Base-by-base conservation (phyloP, 2,888 invertebrate species). In the Eristalis pertinax region DNA sequence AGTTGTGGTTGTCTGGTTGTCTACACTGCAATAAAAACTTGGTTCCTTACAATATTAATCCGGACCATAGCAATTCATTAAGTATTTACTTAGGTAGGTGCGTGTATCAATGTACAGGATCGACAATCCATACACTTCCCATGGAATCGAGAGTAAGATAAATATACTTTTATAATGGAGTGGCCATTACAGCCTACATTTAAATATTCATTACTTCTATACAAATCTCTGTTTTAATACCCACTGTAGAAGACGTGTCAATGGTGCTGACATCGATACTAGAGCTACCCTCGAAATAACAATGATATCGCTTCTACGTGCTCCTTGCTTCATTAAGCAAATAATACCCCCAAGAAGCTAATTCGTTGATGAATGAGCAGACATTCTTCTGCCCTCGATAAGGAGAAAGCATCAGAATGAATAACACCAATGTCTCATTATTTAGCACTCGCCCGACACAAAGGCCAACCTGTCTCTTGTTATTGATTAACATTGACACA, bases 401-500 rank as follows among this genome's bases (percentile, higher is more conserved):
- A 50, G 19, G 19, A 1, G 50, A 38, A 38, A n/a, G 19, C 65
- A 63, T 35, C 24, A 22, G n/a, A 43, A 67, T 22, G 15, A 50
- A 74, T 15, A 64, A 32, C n/a, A 64, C 10, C 22, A 67, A 13
- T 60, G 41, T 26, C 58, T 41, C 58, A 75, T 75, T 15, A 74
- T 35, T 60, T 26, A 65, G 60, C 11, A 24, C 43, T 67, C 69
- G 76, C 38, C 76, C 50, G 65, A 76, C 76, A 62, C n/a, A 77
- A 65, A 15, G 32, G 50, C 19, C 50, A 19, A 62, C 26, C 62
- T 11, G 29, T 35, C 4, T 35, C 60, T 68, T 29, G 70, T 72
- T 29, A 72, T 77, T 72, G 83, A 68, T 73, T 83, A 73, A 73
- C 68, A 67, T 24, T 78, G 73, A 43, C 73, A 78, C 63, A 69